Base-by-base conservation (phyloP, 2,888 invertebrate species). In the Euphydryas editha region DNA sequence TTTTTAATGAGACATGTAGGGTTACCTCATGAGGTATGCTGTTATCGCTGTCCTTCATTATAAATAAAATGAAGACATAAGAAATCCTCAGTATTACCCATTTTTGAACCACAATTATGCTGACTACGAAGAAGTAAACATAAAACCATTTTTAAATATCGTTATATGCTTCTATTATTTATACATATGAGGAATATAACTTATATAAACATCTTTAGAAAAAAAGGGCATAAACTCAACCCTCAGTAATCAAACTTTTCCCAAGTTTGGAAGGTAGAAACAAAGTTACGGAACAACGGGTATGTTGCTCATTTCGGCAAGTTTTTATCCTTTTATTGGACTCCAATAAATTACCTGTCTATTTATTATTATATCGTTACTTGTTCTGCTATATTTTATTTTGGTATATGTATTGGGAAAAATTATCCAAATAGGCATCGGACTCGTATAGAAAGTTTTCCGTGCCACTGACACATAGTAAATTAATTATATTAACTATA, bases 161-260 rank as follows among this genome's bases (percentile, higher is more conserved):
- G 15, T 39, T 1, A 39, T 39, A 39, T 39, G 15, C 17, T n/a
- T 46, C 5, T 46, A 46, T 2, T 5, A 46, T 17, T 13, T 39
- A n/a, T n/a, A 46, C 15, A 17, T n/a, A 17, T 17, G 44, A 15
- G 15, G 21, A 13, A 24, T 51, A 51, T 51, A 15, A 24, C 7
- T 15, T 5, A 47, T 18, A 39, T 39, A 57, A 47, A 57, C 39
- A 51, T 51, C 24, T 15, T 8, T 47, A 63, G 49, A 63, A 47
- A 62, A 57, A 62, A 57, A 49, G 54, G 21, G 6, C 47, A 18
- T 21, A 30, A 57, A 63, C 46, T 30, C 47, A 49, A 42, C 62
- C 57, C 62, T 49, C 47, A 63, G 57, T 63, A 63, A 63, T 63
- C 62, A 57, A 63, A 63, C 57, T 62, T 62, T 21, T 2, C 37